phyloP scores from a whole-genome alignment of 2,113 vertebrate species.

The Cyrtonyx montezumae region DNA sequence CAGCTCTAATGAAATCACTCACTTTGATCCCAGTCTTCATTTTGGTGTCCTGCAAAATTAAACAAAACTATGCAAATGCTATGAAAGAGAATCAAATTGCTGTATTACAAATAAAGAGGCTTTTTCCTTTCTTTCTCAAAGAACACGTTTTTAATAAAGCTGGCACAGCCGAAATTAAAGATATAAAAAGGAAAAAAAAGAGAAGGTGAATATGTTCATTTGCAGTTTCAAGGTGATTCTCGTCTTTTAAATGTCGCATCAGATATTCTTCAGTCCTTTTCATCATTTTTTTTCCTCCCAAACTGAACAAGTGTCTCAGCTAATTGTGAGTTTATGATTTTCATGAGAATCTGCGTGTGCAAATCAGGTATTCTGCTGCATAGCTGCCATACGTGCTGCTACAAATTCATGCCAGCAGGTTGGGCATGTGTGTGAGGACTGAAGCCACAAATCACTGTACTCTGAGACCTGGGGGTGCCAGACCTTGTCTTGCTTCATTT shows the following conservation, averaged over 20 bases:
- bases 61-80: constrained; percentile 22
- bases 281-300: too few relatives aligned
- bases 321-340: background rate
- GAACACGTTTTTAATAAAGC: background rate
- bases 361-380: background rate
- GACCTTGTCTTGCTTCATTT: constrained; percentile 55
- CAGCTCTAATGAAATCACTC: constrained; percentile 30
- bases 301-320: background rate
- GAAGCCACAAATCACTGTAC: background rate
- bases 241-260: background rate
- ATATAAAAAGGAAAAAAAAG: background rate
- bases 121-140: background rate
- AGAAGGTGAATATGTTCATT: background rate
- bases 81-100: background rate
- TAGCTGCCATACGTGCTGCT: background rate
- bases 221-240: background rate
- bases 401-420: background rate
- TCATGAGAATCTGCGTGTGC: background rate
- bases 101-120: background rate
- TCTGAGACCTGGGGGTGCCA: background rate
- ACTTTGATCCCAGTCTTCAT: constrained; percentile 36
- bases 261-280: background rate
- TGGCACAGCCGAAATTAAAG: background rate
- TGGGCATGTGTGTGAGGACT: background rate
- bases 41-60: constrained; percentile 29